Percentiles rank a stretch among this genome's conserved stretches.
Evolutionary conservation across 2,113 vertebrate species (phyloP).

Genomic region (Antechinus stuartii): DNA sequence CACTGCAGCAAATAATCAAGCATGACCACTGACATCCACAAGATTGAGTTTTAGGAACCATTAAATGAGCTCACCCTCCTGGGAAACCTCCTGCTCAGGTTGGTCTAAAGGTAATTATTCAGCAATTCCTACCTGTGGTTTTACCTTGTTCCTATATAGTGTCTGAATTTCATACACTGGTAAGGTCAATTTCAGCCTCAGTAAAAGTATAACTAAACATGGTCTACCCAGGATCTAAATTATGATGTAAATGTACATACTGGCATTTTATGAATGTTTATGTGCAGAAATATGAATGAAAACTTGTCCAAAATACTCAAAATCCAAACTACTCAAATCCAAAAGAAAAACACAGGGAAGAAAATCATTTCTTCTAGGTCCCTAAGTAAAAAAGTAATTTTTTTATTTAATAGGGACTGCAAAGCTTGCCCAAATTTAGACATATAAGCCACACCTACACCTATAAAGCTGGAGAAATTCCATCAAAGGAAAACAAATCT

Average conservation of each 20-base stretch:
- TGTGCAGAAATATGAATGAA: conserved; percentile 21
- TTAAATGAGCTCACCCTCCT: conserved; percentile 88
- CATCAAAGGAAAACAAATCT: conserved; percentile 33
- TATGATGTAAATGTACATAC: conserved; percentile 16
- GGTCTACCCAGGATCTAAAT: conserved; percentile 61
- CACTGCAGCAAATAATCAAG: conserved; percentile 87
- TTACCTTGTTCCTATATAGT: conserved; percentile 83
- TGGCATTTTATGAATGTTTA: conserved; percentile 17
- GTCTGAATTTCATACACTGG: conserved; percentile 81
- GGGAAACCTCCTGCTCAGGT: conserved; percentile 86
- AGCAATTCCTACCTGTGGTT: conserved; percentile 88
- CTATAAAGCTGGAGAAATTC: neutral
- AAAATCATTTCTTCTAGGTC: neutral
- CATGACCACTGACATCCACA: conserved; percentile 88
- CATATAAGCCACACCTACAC: neutral
- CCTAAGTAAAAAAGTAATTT: conserved; percentile 15
- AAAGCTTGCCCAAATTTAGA: neutral
- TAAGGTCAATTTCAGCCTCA: conserved; percentile 82
- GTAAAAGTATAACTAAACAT: conserved; percentile 69
- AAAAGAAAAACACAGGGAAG: conserved; percentile 30
- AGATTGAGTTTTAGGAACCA: conserved; percentile 91
- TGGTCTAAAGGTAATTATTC: conserved; percentile 91
- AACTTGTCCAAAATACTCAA: conserved; percentile 26
- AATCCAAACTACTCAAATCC: conserved; percentile 38
- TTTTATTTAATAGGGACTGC: conserved; percentile 17